phyloP scores from a whole-genome alignment of 2,113 vertebrate species.

The Sinocyclocheilus grahami region DNA sequence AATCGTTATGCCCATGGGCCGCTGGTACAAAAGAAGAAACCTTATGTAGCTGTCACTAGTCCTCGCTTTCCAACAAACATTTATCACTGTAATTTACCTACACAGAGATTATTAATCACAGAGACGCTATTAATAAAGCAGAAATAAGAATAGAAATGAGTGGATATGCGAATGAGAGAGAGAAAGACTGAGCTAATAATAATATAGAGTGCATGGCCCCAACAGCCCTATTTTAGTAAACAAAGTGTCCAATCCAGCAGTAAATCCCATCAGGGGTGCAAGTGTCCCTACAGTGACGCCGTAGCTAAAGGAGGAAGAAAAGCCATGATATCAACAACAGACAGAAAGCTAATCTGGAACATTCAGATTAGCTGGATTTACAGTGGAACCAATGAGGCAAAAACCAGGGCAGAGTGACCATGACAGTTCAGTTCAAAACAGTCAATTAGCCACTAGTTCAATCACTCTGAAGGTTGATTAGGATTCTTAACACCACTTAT shows the following conservation, averaged over 20 bases:
- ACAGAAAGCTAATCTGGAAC: constrained; percentile 33
- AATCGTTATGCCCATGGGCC: neutral
- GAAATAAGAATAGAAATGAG: constrained; percentile 9
- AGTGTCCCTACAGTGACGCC: constrained; percentile 8
- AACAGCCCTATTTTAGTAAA: constrained; percentile 4
- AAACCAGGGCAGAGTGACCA: constrained; percentile 9
- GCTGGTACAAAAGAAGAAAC: neutral
- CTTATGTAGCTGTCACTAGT: neutral
- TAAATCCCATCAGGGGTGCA: constrained; percentile 30
- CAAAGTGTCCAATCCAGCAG: constrained; percentile 34
- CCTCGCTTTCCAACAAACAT: neutral
- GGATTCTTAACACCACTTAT: neutral
- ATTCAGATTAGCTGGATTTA: constrained; percentile 38
- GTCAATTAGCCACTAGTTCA: neutral
- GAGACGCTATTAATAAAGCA: neutral
- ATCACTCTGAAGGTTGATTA: neutral
- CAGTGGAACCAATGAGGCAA: constrained; percentile 22
- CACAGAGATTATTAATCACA: neutral
- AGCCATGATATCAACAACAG: constrained; percentile 34
- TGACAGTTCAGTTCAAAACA: constrained; percentile 2
- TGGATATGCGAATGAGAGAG: neutral
- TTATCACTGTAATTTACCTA: neutral
- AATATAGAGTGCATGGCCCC: constrained; percentile 2
- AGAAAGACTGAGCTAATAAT: constrained; percentile 15
- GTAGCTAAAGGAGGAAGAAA: constrained; percentile 22